phyloP scores from a whole-genome alignment of 2,888 invertebrate genomes.

The Agrochola macilenta region DNA sequence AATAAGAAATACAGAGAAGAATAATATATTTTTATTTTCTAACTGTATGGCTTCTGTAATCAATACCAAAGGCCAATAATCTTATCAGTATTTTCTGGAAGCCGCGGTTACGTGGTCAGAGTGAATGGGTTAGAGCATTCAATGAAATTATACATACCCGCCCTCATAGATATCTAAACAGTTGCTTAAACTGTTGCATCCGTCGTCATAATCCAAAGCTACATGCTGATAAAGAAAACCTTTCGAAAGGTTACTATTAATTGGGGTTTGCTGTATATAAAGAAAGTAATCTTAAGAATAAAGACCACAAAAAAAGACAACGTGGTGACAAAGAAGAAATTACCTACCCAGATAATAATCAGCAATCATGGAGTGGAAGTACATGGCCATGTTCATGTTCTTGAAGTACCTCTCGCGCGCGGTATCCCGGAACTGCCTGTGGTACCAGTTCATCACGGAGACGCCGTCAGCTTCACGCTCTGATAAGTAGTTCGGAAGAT shows the following conservation, averaged over 20 bases:
- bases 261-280: too few relatives aligned
- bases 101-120: background rate
- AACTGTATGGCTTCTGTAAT: background rate
- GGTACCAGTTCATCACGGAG: conserved; percentile 99
- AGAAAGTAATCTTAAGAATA: too few relatives aligned
- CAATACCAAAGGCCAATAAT: background rate
- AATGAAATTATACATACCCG: too few relatives aligned
- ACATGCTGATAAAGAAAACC: too few relatives aligned
- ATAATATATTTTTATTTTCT: background rate
- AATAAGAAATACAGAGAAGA: background rate
- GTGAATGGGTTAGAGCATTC: background rate
- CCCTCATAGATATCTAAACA: too few relatives aligned
- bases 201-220: too few relatives aligned
- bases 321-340: background rate
- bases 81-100: background rate
- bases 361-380: conserved; percentile 99
- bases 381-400: conserved; percentile 98
- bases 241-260: too few relatives aligned
- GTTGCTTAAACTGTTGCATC: too few relatives aligned
- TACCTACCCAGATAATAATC: conserved; percentile 97
- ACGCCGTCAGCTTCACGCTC: conserved; percentile 99
- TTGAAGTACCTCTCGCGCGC: conserved; percentile 99
- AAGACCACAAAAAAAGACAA: background rate
- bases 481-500: conserved; percentile 98
- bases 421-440: conserved; percentile 98